phyloP scores from a whole-genome alignment of 2,113 vertebrate genomes.

The Cryptotis parvus region DNA sequence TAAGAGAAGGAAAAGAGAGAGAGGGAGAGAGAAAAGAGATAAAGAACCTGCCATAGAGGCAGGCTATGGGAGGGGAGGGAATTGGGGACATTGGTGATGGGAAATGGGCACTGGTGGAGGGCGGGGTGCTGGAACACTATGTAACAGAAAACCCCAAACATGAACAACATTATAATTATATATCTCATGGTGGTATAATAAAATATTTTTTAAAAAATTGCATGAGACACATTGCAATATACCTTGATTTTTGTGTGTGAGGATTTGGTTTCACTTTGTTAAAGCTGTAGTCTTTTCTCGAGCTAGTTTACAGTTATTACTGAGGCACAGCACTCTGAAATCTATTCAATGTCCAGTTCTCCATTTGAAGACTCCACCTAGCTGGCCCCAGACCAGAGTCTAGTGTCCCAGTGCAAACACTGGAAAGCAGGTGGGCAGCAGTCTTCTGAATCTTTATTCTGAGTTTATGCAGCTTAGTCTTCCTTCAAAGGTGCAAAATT shows the following conservation, averaged over 20 bases:
- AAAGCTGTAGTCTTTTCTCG: conserved; percentile 1
- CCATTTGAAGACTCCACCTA: not conserved
- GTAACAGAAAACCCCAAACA: no score
- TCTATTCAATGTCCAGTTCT: not conserved
- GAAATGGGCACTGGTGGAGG: no score
- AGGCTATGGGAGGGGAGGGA: no score
- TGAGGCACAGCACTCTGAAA: not conserved
- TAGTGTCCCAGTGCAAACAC: not conserved
- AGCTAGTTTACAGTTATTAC: not conserved
- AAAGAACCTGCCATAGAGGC: no score
- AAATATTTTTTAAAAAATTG: no score
- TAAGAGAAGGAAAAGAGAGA: no score
- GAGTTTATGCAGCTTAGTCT: not conserved
- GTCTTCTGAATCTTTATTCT: not conserved
- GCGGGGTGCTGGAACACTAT: no score
- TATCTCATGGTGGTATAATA: no score
- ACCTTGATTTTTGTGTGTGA: not conserved
- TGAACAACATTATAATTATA: no score
- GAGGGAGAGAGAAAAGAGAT: no score
- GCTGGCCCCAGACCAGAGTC: not conserved
- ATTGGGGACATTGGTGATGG: no score
- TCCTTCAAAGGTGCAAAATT: conserved; percentile 10
- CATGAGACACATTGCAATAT: not conserved
- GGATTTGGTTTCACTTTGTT: not conserved
- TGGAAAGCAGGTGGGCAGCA: no score